A percentile compares a stretch with the other conserved stretches of the same genome.
phyloP scores from a whole-genome alignment of 2,888 invertebrate species.

The Drosophila melanosoma region DNA sequence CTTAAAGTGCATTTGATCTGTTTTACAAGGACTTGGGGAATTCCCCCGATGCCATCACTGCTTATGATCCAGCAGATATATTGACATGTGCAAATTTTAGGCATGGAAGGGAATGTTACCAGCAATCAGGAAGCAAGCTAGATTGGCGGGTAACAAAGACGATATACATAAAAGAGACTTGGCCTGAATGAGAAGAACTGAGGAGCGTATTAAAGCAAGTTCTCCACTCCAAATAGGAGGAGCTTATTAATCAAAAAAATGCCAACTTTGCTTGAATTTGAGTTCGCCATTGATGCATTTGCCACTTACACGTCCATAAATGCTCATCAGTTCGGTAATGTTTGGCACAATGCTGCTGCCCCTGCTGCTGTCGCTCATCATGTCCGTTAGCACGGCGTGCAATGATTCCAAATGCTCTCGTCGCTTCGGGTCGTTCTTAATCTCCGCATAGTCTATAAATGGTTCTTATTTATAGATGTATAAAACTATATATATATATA shows the following conservation, averaged over 20 bases:
- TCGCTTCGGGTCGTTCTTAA: constrained; percentile 90
- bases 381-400: constrained; percentile 89
- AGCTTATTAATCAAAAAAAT: neutral
- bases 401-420: constrained; percentile 93
- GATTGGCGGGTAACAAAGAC: neutral
- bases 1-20: neutral
- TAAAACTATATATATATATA: neutral
- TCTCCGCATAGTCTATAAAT: constrained; percentile 90
- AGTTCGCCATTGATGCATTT: neutral
- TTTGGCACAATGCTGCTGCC: constrained; percentile 89
- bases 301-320: constrained; percentile 92
- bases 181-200: neutral
- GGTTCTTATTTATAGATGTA: neutral
- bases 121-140: neutral
- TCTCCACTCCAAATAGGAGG: neutral
- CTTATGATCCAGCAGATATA: too few species aligned
- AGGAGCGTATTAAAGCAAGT: neutral
- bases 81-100: neutral
- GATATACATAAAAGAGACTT: neutral
- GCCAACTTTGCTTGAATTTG: neutral
- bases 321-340: constrained; percentile 90
- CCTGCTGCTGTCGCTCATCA: constrained; percentile 87
- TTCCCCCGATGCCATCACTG: neutral
- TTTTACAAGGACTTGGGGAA: neutral
- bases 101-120: neutral